These are phyloP conservation scores for Heliconius himera DNA, from an alignment of 1,140 invertebrate species.

Conservation along the genomic window DNA sequence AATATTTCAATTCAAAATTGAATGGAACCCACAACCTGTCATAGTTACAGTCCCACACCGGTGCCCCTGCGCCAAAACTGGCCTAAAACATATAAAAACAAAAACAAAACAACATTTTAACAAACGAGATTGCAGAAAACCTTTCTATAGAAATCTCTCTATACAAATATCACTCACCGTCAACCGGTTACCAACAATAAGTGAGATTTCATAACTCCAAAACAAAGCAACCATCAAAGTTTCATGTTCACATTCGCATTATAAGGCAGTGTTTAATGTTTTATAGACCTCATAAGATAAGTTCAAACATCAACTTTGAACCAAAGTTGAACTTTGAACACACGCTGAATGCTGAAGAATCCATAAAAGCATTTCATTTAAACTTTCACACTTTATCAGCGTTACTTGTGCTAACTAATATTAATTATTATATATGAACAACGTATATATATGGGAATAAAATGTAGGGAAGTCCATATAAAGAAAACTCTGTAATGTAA, in stretches of 20 bases:
- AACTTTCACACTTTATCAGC: constrained; percentile 8
- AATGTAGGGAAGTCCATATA: background rate
- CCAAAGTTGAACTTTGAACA: constrained; percentile 3
- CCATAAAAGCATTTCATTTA: constrained; percentile 11
- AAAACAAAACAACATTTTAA: no score
- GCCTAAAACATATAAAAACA: no score
- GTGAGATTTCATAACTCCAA: background rate
- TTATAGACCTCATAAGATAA: constrained; percentile 7
- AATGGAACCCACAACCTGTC: no score
- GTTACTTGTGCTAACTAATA: background rate
- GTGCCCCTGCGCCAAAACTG: no score
- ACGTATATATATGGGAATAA: background rate
- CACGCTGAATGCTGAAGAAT: constrained; percentile 8
- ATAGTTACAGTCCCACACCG: no score
- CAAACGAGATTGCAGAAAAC: no score
- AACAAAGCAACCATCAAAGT: background rate
- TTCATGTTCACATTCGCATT: background rate
- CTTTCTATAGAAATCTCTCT: background rate
- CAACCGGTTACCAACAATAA: background rate
- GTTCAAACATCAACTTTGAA: background rate
- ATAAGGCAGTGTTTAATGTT: background rate
- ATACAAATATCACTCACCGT: background rate
- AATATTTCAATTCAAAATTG: no score
- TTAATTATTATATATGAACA: constrained; percentile 8
- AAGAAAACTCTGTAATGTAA: no score